Evolutionary conservation across 2,888 invertebrate genomes (phyloP).

Genomic region (Melanostoma mellinum): DNA sequence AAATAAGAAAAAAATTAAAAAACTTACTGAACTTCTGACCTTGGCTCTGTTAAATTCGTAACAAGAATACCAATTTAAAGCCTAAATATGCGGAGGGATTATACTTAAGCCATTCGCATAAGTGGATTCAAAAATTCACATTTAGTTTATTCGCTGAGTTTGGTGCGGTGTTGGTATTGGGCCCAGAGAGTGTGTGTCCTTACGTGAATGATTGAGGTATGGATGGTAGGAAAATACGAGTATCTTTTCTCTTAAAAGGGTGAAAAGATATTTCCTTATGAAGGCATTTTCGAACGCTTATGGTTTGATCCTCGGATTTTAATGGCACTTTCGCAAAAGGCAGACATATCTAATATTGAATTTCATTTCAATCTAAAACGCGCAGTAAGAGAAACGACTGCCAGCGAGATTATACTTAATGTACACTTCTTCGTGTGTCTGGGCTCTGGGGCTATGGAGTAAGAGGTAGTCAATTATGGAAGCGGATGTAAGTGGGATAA

Average conservation of each 20-base stretch:
- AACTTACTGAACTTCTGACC: slow-evolving; percentile 42
- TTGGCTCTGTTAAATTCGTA: slow-evolving; percentile 41
- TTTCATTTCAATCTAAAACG: slow-evolving; percentile 21
- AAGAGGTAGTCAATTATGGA: slow-evolving; percentile 55
- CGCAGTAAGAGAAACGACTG: background rate
- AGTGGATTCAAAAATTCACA: slow-evolving; percentile 12
- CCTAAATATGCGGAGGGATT: slow-evolving; percentile 4
- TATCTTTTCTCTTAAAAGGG: background rate
- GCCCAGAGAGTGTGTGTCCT: background rate
- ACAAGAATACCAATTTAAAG: slow-evolving; percentile 37
- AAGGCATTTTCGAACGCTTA: slow-evolving; percentile 32
- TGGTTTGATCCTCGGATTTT: slow-evolving; percentile 50
- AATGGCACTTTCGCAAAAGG: slow-evolving; percentile 41
- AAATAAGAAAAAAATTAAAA: background rate
- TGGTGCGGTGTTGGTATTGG: background rate
- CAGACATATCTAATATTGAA: slow-evolving; percentile 39
- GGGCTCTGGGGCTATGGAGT: background rate
- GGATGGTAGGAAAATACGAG: background rate
- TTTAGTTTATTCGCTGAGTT: background rate
- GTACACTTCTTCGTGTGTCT: slow-evolving; percentile 35
- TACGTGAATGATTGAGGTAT: background rate
- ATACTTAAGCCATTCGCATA: slow-evolving; percentile 6
- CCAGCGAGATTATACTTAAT: slow-evolving; percentile 30
- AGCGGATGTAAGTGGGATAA: slow-evolving; percentile 64
- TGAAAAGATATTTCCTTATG: slow-evolving; percentile 27